A percentile compares a stretch with the other conserved stretches of the same genome.
These are phyloP conservation scores for Gambusia yucatana DNA, from an alignment of 2,797 vertebrate genomes.

Conservation along the genomic window DNA sequence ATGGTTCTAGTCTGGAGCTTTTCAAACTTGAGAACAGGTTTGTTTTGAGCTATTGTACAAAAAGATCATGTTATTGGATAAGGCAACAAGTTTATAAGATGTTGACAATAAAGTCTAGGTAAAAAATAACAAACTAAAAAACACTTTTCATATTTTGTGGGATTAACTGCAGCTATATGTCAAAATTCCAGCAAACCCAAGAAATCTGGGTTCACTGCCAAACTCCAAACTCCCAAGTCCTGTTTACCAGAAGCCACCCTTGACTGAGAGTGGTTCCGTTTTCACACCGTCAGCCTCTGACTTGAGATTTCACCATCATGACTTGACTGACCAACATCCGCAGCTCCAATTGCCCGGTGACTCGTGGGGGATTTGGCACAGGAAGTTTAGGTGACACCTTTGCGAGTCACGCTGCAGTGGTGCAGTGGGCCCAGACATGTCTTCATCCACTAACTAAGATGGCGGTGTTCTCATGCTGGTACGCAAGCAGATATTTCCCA, in stretches of 20 bases:
- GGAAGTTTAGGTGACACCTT: constrained; percentile 58
- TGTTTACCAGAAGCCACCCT: constrained; percentile 33
- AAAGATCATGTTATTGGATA: not conserved
- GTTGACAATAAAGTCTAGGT: not conserved
- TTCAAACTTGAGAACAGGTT: not conserved
- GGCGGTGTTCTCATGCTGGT: constrained; percentile 22
- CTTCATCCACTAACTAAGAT: constrained; percentile 37
- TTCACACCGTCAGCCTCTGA: constrained; percentile 19
- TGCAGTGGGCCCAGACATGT: constrained; percentile 42
- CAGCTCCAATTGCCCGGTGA: constrained; percentile 18
- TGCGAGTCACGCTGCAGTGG: constrained; percentile 40
- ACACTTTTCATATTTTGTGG: not conserved
- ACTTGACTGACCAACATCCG: constrained; percentile 33
- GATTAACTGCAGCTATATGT: not conserved
- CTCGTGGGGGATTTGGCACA: constrained; percentile 44
- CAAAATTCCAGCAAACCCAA: constrained; percentile 23
- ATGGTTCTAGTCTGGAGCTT: not conserved
- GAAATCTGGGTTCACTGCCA: constrained; percentile 12
- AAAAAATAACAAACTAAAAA: not conserved
- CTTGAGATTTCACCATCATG: constrained; percentile 21
- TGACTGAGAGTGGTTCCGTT: constrained; percentile 19
- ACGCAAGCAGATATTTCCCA: constrained; percentile 39
- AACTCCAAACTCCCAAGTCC: constrained; percentile 16
- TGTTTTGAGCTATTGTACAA: not conserved
- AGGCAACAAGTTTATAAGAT: not conserved